Evolutionary conservation across 2,113 vertebrate species (phyloP), one percentile per base, ranked within the genome.

Genomic region (Etheostoma cragini): DNA sequence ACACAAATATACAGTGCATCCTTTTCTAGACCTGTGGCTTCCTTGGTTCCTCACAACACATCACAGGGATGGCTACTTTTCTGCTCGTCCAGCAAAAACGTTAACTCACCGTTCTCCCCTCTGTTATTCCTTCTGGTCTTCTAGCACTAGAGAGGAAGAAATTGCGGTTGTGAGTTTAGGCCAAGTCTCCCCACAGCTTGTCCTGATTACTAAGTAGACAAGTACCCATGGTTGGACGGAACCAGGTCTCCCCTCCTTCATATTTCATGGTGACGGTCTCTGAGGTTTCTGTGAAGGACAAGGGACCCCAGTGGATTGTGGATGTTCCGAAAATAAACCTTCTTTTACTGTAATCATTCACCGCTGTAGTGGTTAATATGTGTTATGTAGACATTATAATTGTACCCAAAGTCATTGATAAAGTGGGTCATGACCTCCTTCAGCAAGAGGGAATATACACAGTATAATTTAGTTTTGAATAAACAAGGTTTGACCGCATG

Each of bases 151-250:
- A 10, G 73, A 83, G 88, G 77, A 84, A 90, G 84, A 90, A 82
- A 89, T 89, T 91, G 86, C 64, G 90, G 91, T 91, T 66, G 61
- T 70, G 73, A 52, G 60, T 86, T 83, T 63, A 75, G 60, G 91
- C 90, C 85, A 91, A 86, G 84, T 88, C 88, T 89, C 79, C 69
- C 80, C 87, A 88, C 90, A 91, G 87, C 90, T 90, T 92, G 90
- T 91, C 84, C 88, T 92, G 88, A 93, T 93, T 93, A 91, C 88
- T 83, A 88, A 88, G 90, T 82, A 91, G 90, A 90, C 87, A 87
- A 91, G 89, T 78, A 86, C 82, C 83, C 80, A 75, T 78, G 86
- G 82, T 88, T 72, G 77, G 92, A 86, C 50, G 47, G 82, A 84
- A 90, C 70, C 89, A 69, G 77, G 74, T 82, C 83, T 77, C 71